Percentiles rank a stretch among this genome's conserved stretches.
phyloP scores from a whole-genome alignment of 2,113 vertebrate species.

The Psilopsiagon aymara region DNA sequence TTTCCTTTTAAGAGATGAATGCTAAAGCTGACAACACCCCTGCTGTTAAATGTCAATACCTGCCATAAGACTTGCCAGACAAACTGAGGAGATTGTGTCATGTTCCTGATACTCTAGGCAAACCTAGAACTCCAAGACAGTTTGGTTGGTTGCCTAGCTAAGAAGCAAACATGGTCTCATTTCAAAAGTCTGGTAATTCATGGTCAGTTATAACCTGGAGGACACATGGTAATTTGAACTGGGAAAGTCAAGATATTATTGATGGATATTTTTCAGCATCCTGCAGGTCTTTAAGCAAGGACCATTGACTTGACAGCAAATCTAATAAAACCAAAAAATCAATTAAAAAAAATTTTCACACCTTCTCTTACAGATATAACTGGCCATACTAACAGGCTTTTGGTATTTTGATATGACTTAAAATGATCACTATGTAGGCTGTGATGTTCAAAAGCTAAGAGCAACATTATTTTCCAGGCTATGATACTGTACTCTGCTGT shows the following conservation, averaged over 20 bases:
- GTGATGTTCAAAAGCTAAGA: not conserved
- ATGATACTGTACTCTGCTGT: not conserved
- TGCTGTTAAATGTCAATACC: constrained; percentile 44
- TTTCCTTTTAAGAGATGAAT: not conserved
- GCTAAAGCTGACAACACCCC: constrained; percentile 3
- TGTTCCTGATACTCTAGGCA: not conserved
- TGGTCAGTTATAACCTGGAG: not conserved
- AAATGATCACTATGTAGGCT: not conserved
- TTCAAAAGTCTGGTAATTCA: constrained; percentile 1
- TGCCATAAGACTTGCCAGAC: not conserved
- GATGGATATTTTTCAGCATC: not conserved
- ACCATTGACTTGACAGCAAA: not conserved
- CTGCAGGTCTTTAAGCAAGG: not conserved
- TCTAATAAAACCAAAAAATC: not conserved
- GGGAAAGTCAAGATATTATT: not conserved
- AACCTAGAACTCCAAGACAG: not conserved
- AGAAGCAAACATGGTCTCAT: not conserved
- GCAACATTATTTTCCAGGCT: not conserved
- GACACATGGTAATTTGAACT: not conserved
- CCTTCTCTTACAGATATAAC: not conserved
- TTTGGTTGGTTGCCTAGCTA: constrained; percentile 38
- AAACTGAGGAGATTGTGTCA: not conserved
- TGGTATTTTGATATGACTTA: not conserved
- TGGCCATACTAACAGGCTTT: not conserved
- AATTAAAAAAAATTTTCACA: not conserved